phyloP scores from a whole-genome alignment of 2,797 vertebrate genomes.

The Tamandua tetradactyla region DNA sequence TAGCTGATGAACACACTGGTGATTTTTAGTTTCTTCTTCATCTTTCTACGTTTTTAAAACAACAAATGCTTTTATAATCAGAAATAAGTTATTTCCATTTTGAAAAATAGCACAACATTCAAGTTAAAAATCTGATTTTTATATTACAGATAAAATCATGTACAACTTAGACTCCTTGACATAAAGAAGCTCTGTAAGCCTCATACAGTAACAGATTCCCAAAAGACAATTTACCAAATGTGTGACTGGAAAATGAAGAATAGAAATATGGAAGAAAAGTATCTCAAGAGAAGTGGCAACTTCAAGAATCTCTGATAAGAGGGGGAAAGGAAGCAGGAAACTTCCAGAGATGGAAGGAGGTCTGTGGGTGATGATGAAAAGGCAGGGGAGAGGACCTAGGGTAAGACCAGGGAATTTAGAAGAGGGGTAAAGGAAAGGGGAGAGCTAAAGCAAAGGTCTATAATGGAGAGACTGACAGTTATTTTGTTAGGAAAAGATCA shows the following conservation, averaged over 20 bases:
- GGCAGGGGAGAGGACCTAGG: background rate
- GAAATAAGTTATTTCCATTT: background rate
- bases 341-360: background rate
- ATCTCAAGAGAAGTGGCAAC: background rate
- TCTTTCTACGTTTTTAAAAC: background rate
- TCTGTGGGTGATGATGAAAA: background rate
- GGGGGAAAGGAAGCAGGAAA: background rate
- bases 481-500: too few species aligned
- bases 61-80: slow-evolving; percentile 15
- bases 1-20: background rate
- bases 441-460: background rate
- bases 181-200: slow-evolving; percentile 51
- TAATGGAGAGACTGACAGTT: too few species aligned
- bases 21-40: slow-evolving; percentile 7
- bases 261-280: background rate
- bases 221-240: slow-evolving; percentile 44
- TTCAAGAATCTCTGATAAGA: background rate
- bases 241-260: background rate
- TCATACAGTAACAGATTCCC: background rate
- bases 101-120: background rate
- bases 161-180: background rate
- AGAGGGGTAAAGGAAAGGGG: background rate
- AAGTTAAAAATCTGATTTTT: slow-evolving; percentile 49
- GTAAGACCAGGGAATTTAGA: background rate
- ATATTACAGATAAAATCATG: background rate